Evolutionary conservation across 2,888 invertebrate genomes (phyloP), one percentile per base, ranked within the genome.

Genomic region (Lasioglossum morio): DNA sequence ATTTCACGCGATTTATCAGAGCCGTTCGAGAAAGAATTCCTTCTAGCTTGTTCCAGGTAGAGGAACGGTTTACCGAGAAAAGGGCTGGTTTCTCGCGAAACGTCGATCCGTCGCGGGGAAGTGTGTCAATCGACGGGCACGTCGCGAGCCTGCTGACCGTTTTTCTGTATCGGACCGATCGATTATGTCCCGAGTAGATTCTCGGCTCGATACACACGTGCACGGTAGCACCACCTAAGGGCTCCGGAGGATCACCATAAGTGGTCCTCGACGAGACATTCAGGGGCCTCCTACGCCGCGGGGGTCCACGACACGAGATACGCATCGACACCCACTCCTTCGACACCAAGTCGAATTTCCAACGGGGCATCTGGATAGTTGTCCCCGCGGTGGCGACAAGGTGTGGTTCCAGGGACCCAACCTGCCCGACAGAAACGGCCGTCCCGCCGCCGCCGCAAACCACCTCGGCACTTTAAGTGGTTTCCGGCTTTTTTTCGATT

Each of bases 401-500:
- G 88, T 90, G 90, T 81, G 90, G 90, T 85, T 89, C 82, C 86
- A 84, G 83, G 80, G 83, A 86, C 83, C 87, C 84, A 81, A 86
- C 81, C 84, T 74, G 80, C 12, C 63, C 73, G 16, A 70, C 77
- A 78, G 84, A 85, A 82, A 82, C 86, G 82, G 79, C 86, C 76
- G 72, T 79, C 86, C 70, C 81, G 7, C 12, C n/a, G 57, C 70
- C 81, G 7, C 12, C n/a, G 57, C 57, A 63, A 70, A 70, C 70
- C 70, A 53, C 79, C 60, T 48, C 78, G 69, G 66, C 75, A n/a
- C 87, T 84, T 84, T 84, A 90, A 91, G 88, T 88, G 91, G 91
- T 91, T 91, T 91, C 90, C 91, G 90, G 90, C 91, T 91, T 91
- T 90, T 90, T 90, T 91, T 91, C 90, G 88, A 91, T 91, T 91